Evolutionary conservation across 2,888 invertebrate species (phyloP), one percentile per base, ranked within the genome.

Genomic region (Drosophila parthenogenetica): DNA sequence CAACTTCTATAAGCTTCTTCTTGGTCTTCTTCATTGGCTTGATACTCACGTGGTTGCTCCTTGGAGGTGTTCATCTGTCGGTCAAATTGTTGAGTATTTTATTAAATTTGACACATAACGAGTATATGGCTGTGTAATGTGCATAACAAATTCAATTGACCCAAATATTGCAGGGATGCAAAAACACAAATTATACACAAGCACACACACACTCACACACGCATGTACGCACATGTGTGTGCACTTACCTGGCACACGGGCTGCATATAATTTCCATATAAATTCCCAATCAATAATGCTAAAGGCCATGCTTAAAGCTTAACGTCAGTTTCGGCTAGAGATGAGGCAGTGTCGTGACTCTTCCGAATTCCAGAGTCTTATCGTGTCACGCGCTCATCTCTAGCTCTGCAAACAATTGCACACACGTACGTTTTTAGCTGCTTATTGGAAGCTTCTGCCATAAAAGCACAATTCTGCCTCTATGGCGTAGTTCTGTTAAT

Each of bases 71-170:
- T 68, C 68, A 48, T 43, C 58, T 67, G 60, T 16, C 54, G 35
- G 32, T 43, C 68, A 39, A 53, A 55, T 50, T 49, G 42, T 62
- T 64, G 57, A 67, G 60, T 64, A 73, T 79, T 81, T 79, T 74
- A 78, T 81, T 76, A 76, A 74, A 74, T 74, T 67, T 69, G 72
- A 69, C 82, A 79, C 77, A 77, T 81, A 68, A 48, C 48, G 29
- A 13, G 48, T 48, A 51, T 65, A 63, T 76, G 65, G 65, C 61
- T 50, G 66, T 50, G 66, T 60, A 53, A 60, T 49, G 29, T 29
- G 76, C 66, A 78, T 79, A 78, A 64, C 68, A 73, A 83, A 82
- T 83, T 80, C 83, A 81, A 83, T 86, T 87, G 89, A 87, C 82
- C 83, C 58, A 79, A 86, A 87, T 86, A 76, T 58, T 46, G 49